A percentile compares a stretch with the other conserved stretches of the same genome.
These are phyloP conservation scores for Drosophila kuntzei DNA, from an alignment of 2,888 invertebrate genomes.

Conservation along the genomic window DNA sequence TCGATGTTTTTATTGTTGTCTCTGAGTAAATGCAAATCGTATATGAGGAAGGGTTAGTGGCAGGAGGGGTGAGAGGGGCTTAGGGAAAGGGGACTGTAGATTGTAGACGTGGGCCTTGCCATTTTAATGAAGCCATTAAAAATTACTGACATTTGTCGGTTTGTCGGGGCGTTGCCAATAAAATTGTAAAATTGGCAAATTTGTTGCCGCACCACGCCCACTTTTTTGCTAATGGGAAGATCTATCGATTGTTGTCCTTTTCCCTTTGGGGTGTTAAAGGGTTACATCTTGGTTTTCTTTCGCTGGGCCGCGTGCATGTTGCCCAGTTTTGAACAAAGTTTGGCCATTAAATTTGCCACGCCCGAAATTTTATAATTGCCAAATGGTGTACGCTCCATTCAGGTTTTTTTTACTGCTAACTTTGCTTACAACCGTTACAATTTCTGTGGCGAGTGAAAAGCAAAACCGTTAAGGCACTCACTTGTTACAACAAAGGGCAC, in stretches of 20 bases:
- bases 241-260: slow-evolving; percentile 36
- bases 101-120: slow-evolving; percentile 36
- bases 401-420: background rate
- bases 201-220: slow-evolving; percentile 52
- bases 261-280: slow-evolving; percentile 38
- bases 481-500: slow-evolving; percentile 62
- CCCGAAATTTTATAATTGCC: slow-evolving; percentile 63
- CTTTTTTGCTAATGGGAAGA: slow-evolving; percentile 39
- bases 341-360: slow-evolving; percentile 73
- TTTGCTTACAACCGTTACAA: slow-evolving; percentile 56
- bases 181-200: slow-evolving; percentile 71
- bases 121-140: slow-evolving; percentile 78
- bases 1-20: slow-evolving; percentile 66
- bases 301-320: slow-evolving; percentile 49
- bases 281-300: slow-evolving; percentile 14
- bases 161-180: slow-evolving; percentile 70
- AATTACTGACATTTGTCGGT: slow-evolving; percentile 76
- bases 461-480: slow-evolving; percentile 66
- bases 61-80: slow-evolving; percentile 5
- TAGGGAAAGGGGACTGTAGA: slow-evolving; percentile 16
- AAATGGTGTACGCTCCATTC: slow-evolving; percentile 64
- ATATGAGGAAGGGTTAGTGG: slow-evolving; percentile 58
- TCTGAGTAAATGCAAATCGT: slow-evolving; percentile 67
- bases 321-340: slow-evolving; percentile 57
- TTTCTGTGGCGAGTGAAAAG: slow-evolving; percentile 41